Conservation (phyloP, 2,888 invertebrate genomes). For the Trisateles emortualis region DNA sequence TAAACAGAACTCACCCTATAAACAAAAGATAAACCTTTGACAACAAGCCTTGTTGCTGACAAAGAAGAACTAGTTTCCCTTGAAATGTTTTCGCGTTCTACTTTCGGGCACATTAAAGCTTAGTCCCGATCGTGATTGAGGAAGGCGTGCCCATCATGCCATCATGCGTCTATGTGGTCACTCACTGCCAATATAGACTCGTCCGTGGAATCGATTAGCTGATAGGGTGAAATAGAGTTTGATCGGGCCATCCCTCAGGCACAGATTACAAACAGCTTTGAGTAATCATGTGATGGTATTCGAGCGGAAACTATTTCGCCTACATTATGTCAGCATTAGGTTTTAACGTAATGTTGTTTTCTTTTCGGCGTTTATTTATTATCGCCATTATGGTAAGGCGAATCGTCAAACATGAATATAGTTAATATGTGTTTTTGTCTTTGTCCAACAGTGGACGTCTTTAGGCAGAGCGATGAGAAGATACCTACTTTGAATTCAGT, state of each 20-base stretch:
- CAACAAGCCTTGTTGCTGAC: constrained; percentile 40
- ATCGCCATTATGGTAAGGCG: too few relatives aligned
- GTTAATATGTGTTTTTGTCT: too few relatives aligned
- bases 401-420: too few relatives aligned
- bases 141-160: constrained; percentile 76
- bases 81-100: constrained; percentile 68
- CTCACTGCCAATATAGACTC: constrained; percentile 59
- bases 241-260: constrained; percentile 36
- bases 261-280: neutral
- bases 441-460: too few relatives aligned
- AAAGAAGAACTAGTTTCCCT: constrained; percentile 55
- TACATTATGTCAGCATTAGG: neutral
- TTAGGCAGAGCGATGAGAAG: too few relatives aligned
- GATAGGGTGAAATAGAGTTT: constrained; percentile 54
- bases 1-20: constrained; percentile 65
- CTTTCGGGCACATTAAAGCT: constrained; percentile 77
- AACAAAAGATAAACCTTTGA: constrained; percentile 51
- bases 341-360: too few relatives aligned
- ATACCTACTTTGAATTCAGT: too few relatives aligned
- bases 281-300: constrained; percentile 43
- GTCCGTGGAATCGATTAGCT: constrained; percentile 58
- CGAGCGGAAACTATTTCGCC: constrained; percentile 4
- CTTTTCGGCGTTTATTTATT: too few relatives aligned
- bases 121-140: constrained; percentile 73
- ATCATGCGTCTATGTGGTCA: constrained; percentile 68